Evolutionary conservation across 2,888 invertebrate genomes (phyloP).

Genomic region (Drosophila meridiana): DNA sequence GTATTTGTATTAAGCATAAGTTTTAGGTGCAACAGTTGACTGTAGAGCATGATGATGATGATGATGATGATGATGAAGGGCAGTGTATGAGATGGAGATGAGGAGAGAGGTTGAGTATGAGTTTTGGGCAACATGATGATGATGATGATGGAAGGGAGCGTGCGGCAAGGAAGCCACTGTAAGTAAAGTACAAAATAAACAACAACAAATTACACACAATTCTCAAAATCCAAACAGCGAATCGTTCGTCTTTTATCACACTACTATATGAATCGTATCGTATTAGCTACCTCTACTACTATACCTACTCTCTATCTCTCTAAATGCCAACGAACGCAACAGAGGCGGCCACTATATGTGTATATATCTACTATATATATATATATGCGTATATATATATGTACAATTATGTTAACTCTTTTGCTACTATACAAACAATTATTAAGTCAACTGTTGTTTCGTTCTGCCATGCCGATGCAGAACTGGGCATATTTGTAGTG

Average conservation of each 20-base stretch:
- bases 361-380: slow-evolving; percentile 25
- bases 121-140: slow-evolving; percentile 9
- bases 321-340: slow-evolving; percentile 29
- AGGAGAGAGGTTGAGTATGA: slow-evolving; percentile 30
- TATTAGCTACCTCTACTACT: slow-evolving; percentile 47
- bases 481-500: slow-evolving; percentile 42
- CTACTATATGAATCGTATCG: slow-evolving; percentile 44
- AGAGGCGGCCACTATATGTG: slow-evolving; percentile 8
- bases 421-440: slow-evolving; percentile 35
- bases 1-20: slow-evolving; percentile 62
- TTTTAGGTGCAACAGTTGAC: slow-evolving; percentile 70
- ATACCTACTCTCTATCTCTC: slow-evolving; percentile 59
- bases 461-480: slow-evolving; percentile 45
- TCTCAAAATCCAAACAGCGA: slow-evolving; percentile 57
- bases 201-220: slow-evolving; percentile 35
- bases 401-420: slow-evolving; percentile 26
- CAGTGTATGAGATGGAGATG: slow-evolving; percentile 32
- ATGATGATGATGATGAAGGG: slow-evolving; percentile 12
- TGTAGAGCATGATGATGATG: slow-evolving; percentile 7
- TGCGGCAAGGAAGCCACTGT: slow-evolving; percentile 83
- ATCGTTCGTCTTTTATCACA: slow-evolving; percentile 54
- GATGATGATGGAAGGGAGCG: slow-evolving; percentile 36
- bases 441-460: slow-evolving; percentile 75
- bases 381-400: slow-evolving; percentile 19
- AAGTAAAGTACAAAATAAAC: slow-evolving; percentile 80